Base-by-base conservation (phyloP, 2,113 vertebrate species). In the Trachemys scripta region DNA sequence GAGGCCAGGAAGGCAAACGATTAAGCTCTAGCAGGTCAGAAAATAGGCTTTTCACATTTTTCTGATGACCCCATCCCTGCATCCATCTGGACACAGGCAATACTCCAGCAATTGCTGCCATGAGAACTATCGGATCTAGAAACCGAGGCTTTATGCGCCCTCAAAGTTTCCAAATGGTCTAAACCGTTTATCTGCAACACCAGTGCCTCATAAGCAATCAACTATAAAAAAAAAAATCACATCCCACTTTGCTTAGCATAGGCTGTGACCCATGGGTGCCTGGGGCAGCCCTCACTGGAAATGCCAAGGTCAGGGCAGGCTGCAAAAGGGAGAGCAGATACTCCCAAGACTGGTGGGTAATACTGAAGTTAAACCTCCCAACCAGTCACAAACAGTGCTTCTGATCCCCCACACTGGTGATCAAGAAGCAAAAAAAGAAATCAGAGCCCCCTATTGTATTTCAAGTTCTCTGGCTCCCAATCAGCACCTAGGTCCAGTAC, bases 261-360 rank as follows among this genome's bases (percentile, higher is more conserved):
- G 35, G 4, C 53, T 54, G 53, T 54, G 53, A 22, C 19, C 19
- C 6, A 3, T 54, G 19, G 53, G 19, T 8, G 7, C 53, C 53
- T 8, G 19, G 19, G 19, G 7, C 51, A 22, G 53, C 53, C 53
- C 53, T 54, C 53, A 20, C 19, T 54, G 53, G 53, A 54, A 54
- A 20, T 54, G 53, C 53, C 53, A 20, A 20, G 17, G 53, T 22
- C 53, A 54, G 53, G 53, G 53, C 53, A 54, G 53, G 19, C 53
- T 54, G 19, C 7, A 22, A 54, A 54, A 54, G 53, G 53, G 53
- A 54, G 19, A 54, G 3, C 53, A 54, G 53, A 54, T 20, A 54
- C 53, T 3, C 53, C 1, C 53, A 3, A 53, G 53, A 3, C 53
- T 20, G 1, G 19, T 3, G 53, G 1, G 19, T 20, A 54, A 54